Base-by-base conservation (phyloP, 2,113 vertebrate species). In the Alectura lathami region DNA sequence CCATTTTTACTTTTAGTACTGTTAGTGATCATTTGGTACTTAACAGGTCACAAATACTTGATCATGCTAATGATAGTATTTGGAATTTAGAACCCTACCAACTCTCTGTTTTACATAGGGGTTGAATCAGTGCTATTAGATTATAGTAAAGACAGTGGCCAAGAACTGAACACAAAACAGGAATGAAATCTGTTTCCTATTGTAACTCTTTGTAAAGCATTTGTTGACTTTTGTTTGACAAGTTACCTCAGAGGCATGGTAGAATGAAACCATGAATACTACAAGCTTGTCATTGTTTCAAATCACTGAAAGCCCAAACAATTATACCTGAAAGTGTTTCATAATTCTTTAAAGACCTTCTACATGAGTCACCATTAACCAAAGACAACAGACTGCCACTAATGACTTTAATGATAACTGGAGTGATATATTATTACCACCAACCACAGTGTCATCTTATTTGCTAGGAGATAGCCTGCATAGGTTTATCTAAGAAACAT, bases 161-260 rank as follows among this genome's bases (percentile, higher is more conserved):
- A 91, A 83, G 75, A 86, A 30, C 4, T 32, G 32, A 95, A 24
- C 34, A 34, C 4, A 73, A 38, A 77, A 73, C 13, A 69, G 23
- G 54, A 86, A 60, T 34, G 22, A 86, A 92, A 88, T 66, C 36
- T 91, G 21, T 53, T 96, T 88, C 63, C 69, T 73, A 47, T n/a
- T 24, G 6, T 26, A 74, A n/a, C 10, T 80, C 42, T 86, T 81
- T 63, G 20, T 34, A 77, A 86, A 81, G 17, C 27, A 30, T 86
- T 76, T 81, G 17, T 43, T 81, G 57, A 62, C 30, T 86, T 85
- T 67, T 53, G 30, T 83, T 86, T 93, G 76, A 73, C 6, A 21
- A 93, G 63, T 74, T 54, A 83, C 13, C 57, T 90, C 48, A 23
- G 13, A 86, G 56, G 38, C 38, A 72, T 5, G 6, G 74, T 34